A percentile compares a stretch with the other conserved stretches of the same genome.
Conservation (phyloP, 2,888 invertebrate species). For the Conus canariensis region DNA sequence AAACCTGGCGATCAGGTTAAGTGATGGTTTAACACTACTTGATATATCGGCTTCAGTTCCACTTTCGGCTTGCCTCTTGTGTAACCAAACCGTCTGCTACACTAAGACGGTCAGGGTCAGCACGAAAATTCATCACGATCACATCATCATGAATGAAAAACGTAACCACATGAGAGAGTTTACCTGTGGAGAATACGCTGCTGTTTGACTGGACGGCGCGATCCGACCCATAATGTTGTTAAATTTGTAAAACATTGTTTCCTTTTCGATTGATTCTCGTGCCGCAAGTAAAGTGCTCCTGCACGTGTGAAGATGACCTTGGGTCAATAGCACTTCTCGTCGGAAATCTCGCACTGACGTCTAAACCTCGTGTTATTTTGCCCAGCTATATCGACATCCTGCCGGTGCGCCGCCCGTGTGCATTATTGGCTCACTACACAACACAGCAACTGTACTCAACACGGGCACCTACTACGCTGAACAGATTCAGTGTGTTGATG, state of each 20-base stretch:
- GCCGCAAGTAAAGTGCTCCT: neutral
- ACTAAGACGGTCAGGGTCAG: too few species aligned
- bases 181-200: slow-evolving; percentile 51
- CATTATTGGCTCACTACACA: neutral
- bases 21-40: too few species aligned
- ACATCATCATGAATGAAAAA: too few species aligned
- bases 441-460: too few species aligned
- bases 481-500: slow-evolving; percentile 39
- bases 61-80: too few species aligned
- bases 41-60: too few species aligned
- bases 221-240: slow-evolving; percentile 43
- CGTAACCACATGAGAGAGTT: neutral
- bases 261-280: neutral
- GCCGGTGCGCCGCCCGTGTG: neutral
- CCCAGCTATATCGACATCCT: neutral
- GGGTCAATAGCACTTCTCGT: neutral
- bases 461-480: slow-evolving; percentile 3
- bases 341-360: slow-evolving; percentile 4
- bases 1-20: too few species aligned
- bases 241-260: slow-evolving; percentile 51
- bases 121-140: too few species aligned
- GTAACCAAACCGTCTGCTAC: too few species aligned
- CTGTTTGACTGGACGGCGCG: slow-evolving; percentile 42
- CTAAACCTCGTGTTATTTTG: neutral
- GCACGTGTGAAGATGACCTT: slow-evolving; percentile 20